phyloP scores from a whole-genome alignment of 2,888 invertebrate genomes.

The Petrophora chlorosata region DNA sequence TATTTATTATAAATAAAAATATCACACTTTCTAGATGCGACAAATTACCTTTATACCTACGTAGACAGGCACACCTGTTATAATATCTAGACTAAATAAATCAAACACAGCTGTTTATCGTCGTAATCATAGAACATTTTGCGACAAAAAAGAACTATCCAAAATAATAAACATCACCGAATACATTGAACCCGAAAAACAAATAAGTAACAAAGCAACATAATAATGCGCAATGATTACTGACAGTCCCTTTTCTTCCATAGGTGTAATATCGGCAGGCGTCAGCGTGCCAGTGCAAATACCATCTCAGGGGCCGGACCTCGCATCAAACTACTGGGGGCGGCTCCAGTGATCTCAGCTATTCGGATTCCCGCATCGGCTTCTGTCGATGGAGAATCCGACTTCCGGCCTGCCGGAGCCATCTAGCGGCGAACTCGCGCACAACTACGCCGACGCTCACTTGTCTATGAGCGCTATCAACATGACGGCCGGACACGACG shows the following conservation, averaged over 20 bases:
- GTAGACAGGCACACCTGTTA: too few relatives aligned
- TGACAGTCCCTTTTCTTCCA: conserved; percentile 58
- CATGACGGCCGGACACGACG: conserved; percentile 82
- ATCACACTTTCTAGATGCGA: too few relatives aligned
- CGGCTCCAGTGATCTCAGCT: conserved; percentile 96
- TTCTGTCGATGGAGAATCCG: conserved; percentile 88
- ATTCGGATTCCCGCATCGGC: conserved; percentile 92
- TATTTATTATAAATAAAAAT: too few relatives aligned
- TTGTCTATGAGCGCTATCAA: conserved; percentile 77
- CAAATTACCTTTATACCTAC: too few relatives aligned
- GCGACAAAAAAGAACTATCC: neutral
- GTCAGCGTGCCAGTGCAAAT: conserved; percentile 97
- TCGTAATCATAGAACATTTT: neutral
- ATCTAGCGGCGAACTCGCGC: conserved; percentile 76
- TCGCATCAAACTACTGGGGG: conserved; percentile 94
- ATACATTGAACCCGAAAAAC: conserved; percentile 13
- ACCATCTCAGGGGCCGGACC: conserved; percentile 92
- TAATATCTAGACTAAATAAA: too few relatives aligned
- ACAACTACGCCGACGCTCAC: conserved; percentile 77
- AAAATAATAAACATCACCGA: conserved; percentile 14
- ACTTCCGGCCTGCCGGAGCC: conserved; percentile 58
- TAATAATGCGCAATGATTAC: conserved; percentile 41
- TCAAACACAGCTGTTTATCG: too few relatives aligned
- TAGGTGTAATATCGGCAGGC: conserved; percentile 96
- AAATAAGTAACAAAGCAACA: conserved; percentile 22